Conservation (phyloP, 2,797 vertebrate species). For the Kryptopterus vitreolus region DNA sequence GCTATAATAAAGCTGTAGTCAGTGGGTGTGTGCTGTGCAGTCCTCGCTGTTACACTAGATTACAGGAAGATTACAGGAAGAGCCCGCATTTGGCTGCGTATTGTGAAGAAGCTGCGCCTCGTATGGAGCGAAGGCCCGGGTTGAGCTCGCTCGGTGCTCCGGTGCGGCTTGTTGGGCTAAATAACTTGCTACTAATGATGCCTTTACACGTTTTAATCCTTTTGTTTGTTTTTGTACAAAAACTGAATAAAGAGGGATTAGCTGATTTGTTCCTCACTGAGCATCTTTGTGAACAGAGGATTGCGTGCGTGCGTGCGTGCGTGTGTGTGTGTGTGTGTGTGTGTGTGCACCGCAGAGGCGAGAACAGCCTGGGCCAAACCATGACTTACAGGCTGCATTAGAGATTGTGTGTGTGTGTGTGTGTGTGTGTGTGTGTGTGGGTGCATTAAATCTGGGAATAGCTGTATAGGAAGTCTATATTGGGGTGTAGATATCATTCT, state of each 20-base stretch:
- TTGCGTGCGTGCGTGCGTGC: constrained; percentile 24
- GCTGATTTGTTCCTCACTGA: constrained; percentile 44
- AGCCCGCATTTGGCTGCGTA: constrained; percentile 3
- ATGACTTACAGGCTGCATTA: constrained; percentile 13
- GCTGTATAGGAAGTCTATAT: neutral
- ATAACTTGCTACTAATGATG: constrained; percentile 48
- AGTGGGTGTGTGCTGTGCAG: neutral
- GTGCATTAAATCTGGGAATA: neutral
- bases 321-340: too few relatives aligned
- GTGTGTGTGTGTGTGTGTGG: neutral
- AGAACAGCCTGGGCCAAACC: constrained; percentile 13
- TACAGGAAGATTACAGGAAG: constrained; percentile 12
- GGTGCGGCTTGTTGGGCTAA: constrained; percentile 45
- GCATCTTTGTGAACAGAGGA: constrained; percentile 41
- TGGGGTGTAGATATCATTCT: neutral
- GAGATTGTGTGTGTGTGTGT: neutral
- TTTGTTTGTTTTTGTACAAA: constrained; percentile 53
- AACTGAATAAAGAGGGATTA: constrained; percentile 55
- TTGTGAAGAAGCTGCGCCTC: neutral
- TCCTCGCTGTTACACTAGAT: constrained; percentile 3
- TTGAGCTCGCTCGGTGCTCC: constrained; percentile 30
- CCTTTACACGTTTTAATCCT: constrained; percentile 52
- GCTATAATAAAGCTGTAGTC: constrained; percentile 2
- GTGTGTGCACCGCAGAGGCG: constrained; percentile 14
- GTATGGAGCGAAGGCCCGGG: constrained; percentile 26